A percentile compares a stretch with the other conserved stretches of the same genome.
phyloP scores from a whole-genome alignment of 2,888 invertebrate genomes.

The Troides helena region DNA sequence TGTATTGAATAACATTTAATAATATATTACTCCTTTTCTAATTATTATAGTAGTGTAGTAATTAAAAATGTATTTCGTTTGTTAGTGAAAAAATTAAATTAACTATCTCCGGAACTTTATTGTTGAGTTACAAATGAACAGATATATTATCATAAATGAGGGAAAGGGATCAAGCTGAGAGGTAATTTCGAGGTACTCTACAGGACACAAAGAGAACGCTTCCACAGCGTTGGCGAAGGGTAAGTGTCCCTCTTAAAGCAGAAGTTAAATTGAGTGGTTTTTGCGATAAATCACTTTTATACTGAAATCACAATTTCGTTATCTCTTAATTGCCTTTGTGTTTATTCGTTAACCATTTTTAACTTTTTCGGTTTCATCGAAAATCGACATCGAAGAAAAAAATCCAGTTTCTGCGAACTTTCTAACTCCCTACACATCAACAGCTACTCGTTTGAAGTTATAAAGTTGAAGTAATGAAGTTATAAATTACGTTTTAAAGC shows the following conservation, averaged over 20 bases:
- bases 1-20: too few species aligned
- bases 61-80: neutral
- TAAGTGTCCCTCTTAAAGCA: constrained; percentile 8
- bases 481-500: too few species aligned
- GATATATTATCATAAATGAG: constrained; percentile 8
- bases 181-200: constrained; percentile 10
- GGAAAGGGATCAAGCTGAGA: constrained; percentile 11
- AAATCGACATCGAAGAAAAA: too few species aligned
- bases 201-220: constrained; percentile 12
- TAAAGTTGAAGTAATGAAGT: too few species aligned
- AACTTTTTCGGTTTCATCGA: too few species aligned
- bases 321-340: neutral
- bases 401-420: too few species aligned
- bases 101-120: neutral
- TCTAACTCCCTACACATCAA: too few species aligned
- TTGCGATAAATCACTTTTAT: neutral
- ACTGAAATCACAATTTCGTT: neutral
- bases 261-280: constrained; percentile 18
- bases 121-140: constrained; percentile 6
- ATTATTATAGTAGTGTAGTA: neutral
- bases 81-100: neutral
- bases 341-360: too few species aligned
- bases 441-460: too few species aligned
- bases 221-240: neutral
- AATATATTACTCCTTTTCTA: too few species aligned